These are phyloP conservation scores for Ennomos quercinarius DNA, from an alignment of 2,888 invertebrate genomes.

Conservation along the genomic window DNA sequence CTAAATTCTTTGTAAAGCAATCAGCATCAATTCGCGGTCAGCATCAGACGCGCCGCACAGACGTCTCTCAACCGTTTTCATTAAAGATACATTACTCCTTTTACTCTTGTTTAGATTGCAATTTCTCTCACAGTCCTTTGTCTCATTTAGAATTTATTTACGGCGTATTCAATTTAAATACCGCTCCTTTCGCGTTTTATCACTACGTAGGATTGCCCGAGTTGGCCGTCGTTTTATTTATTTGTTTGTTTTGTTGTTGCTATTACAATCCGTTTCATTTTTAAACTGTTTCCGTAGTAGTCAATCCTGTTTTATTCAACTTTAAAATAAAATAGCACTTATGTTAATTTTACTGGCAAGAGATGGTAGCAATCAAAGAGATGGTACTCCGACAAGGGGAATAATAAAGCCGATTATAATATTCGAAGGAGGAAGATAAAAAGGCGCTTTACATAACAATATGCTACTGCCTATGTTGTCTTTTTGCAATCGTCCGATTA, in stretches of 20 bases:
- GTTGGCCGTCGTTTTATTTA: slow-evolving; percentile 74
- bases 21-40: slow-evolving; percentile 32
- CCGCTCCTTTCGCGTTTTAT: slow-evolving; percentile 78
- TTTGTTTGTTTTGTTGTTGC: slow-evolving; percentile 70
- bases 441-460: slow-evolving; percentile 53
- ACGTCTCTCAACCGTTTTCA: slow-evolving; percentile 61
- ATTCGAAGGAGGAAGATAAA: slow-evolving; percentile 43
- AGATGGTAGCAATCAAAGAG: slow-evolving; percentile 41
- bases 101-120: slow-evolving; percentile 78
- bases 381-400: slow-evolving; percentile 40
- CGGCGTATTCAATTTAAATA: slow-evolving; percentile 82
- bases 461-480: slow-evolving; percentile 37
- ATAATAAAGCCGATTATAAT: slow-evolving; percentile 48
- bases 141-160: slow-evolving; percentile 83
- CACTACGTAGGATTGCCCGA: slow-evolving; percentile 70
- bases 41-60: slow-evolving; percentile 40
- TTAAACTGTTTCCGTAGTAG: slow-evolving; percentile 28
- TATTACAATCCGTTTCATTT: slow-evolving; percentile 52
- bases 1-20: slow-evolving; percentile 26
- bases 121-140: slow-evolving; percentile 78
- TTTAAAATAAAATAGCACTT: slow-evolving; percentile 32
- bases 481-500: slow-evolving; percentile 43
- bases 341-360: slow-evolving; percentile 33
- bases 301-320: slow-evolving; percentile 15
- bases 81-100: slow-evolving; percentile 78